These are phyloP conservation scores for Contarinia nasturtii DNA, from an alignment of 1,140 invertebrate genomes.

Conservation along the genomic window DNA sequence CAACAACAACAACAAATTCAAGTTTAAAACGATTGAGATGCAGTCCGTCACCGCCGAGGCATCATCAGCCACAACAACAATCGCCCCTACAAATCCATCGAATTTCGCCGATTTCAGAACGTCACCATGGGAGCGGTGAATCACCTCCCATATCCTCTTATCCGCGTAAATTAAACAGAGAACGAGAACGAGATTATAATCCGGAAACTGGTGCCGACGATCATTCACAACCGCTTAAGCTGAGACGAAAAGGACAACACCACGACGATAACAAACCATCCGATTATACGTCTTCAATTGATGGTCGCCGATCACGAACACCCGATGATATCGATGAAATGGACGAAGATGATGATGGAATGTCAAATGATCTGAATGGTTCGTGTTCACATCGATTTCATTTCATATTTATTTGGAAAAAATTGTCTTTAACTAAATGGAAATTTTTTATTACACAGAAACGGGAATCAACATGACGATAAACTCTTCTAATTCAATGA, in stretches of 20 bases:
- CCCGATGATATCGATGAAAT: conserved; percentile 13
- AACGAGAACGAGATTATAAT: not conserved
- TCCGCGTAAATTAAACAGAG: not conserved
- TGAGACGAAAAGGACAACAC: too few species aligned
- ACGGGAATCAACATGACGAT: conserved; percentile 18
- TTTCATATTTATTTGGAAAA: too few species aligned
- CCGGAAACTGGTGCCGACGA: too few species aligned
- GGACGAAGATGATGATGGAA: conserved; percentile 8
- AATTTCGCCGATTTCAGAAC: too few species aligned
- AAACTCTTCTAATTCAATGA: not conserved
- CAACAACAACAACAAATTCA: conserved; percentile 2
- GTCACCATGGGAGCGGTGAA: not conserved
- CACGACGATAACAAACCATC: not conserved
- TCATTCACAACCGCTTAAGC: too few species aligned
- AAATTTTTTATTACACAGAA: too few species aligned
- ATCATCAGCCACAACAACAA: conserved; percentile 4
- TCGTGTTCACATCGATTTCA: too few species aligned
- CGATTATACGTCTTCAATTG: not conserved
- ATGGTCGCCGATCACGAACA: not conserved
- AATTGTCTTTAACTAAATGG: too few species aligned
- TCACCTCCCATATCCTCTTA: not conserved
- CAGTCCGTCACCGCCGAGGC: conserved; percentile 18
- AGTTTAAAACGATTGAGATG: conserved; percentile 9
- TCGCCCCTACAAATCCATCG: conserved; percentile 2
- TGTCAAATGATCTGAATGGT: conserved; percentile 1